A percentile compares a stretch with the other conserved stretches of the same genome.
phyloP scores from a whole-genome alignment of 2,888 invertebrate species.

The Sphaeridia pumilis region DNA sequence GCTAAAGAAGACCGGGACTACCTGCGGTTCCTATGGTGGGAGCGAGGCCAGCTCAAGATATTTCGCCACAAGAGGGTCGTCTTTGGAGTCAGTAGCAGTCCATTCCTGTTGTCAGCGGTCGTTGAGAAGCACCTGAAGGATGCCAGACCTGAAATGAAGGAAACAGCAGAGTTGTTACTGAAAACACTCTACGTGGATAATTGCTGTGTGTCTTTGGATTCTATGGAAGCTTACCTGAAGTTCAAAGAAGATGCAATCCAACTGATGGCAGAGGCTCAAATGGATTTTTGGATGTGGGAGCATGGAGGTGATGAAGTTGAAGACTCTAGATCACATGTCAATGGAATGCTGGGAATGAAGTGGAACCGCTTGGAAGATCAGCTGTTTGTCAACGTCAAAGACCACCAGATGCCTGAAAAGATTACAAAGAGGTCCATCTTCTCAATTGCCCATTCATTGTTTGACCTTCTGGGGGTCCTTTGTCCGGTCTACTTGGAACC shows the following conservation, averaged over 20 bases:
- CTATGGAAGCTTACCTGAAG: not conserved
- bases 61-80: conserved; percentile 33
- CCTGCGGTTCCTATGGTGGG: conserved; percentile 35
- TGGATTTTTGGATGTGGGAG: conserved; percentile 32
- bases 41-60: conserved; percentile 5
- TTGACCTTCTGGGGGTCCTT: not conserved
- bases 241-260: conserved; percentile 14
- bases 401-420: not conserved
- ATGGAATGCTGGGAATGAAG: not conserved
- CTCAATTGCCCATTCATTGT: not conserved
- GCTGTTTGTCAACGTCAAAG: not conserved
- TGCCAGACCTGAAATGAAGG: not conserved
- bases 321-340: not conserved
- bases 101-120: not conserved
- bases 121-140: not conserved
- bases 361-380: not conserved
- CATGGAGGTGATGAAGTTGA: not conserved
- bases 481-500: not conserved
- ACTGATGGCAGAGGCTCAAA: conserved; percentile 24
- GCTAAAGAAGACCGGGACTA: conserved; percentile 33
- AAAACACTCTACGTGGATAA: conserved; percentile 17
- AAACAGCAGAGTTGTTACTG: conserved; percentile 1
- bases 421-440: not conserved
- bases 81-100: conserved; percentile 23
- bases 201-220: conserved; percentile 1